Base-by-base conservation (phyloP, 2,888 invertebrate species). In the Crocallis elinguaria region DNA sequence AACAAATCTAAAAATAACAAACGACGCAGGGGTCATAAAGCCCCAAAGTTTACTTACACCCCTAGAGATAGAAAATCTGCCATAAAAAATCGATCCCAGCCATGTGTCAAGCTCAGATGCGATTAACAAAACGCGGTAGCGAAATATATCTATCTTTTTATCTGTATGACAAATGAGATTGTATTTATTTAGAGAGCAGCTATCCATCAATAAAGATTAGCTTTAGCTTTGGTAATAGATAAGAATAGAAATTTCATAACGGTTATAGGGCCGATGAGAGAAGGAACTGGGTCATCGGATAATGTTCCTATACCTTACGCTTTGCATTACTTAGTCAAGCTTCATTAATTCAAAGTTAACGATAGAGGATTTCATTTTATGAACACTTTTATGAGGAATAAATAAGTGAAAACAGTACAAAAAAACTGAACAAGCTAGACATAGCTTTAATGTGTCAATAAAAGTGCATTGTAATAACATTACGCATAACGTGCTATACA, bases 161-260 rank as follows among this genome's bases (percentile, higher is more conserved):
- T 75, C 68, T 69, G 60, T 59, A 32, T 73, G 64, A 74, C 72
- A 71, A 78, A 83, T 75, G 69, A 57, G 69, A 69, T 62, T 67
- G 65, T 32, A 43, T 49, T 54, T 44, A 43, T 49, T 54, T 48
- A 74, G 53, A 54, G 49, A 54, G 53, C 53, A 35, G 43, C 48
- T n/a, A 71, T 57, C 49, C 27, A 52, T 49, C 49, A 53, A 46
- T 57, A 44, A 42, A 45, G 49, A 45, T 42, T 52, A 52, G 45
- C 49, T 37, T 41, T 42, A 49, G 45, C 44, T 49, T 49, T 42
- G 25, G 51, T n/a, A 19, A 33, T 16, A 44, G 48, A 51, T 50
- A 56, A 43, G 51, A 38, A 50, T 35, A 46, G 33, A 41, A 41
- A 44, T 36, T 27, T 38, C n/a, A 36, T 14, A 51, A 33, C 48